Conservation (phyloP, 2,888 invertebrate species). For the Cremastinae sp. region DNA sequence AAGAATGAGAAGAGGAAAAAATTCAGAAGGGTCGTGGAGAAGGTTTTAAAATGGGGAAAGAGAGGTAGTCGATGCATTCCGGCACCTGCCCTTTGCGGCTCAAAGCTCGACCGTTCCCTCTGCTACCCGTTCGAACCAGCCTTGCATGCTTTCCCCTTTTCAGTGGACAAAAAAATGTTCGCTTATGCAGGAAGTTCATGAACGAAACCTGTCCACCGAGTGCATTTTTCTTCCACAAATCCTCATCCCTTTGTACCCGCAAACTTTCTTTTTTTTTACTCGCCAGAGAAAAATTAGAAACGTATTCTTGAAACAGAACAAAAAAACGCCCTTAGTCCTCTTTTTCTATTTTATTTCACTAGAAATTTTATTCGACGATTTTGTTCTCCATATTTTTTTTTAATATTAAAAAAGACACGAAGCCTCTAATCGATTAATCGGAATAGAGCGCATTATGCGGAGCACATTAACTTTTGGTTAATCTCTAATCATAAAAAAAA, state of each 20-base stretch:
- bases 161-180: slow-evolving; percentile 34
- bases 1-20: slow-evolving; percentile 19
- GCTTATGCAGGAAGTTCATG: slow-evolving; percentile 41
- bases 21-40: slow-evolving; percentile 3
- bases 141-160: slow-evolving; percentile 46
- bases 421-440: too few relatives aligned
- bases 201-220: slow-evolving; percentile 45
- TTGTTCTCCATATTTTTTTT: background rate
- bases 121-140: slow-evolving; percentile 64
- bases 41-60: slow-evolving; percentile 41
- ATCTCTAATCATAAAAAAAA: too few relatives aligned
- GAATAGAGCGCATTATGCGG: too few relatives aligned
- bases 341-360: background rate
- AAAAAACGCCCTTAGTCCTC: too few relatives aligned
- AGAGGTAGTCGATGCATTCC: slow-evolving; percentile 74
- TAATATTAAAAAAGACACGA: too few relatives aligned
- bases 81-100: slow-evolving; percentile 75
- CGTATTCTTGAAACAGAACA: too few relatives aligned
- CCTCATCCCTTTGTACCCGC: background rate
- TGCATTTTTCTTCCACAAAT: background rate
- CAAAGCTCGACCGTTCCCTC: slow-evolving; percentile 58
- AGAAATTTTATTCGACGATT: background rate
- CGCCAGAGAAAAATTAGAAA: too few relatives aligned
- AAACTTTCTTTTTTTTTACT: too few relatives aligned
- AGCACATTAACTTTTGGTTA: too few relatives aligned